A percentile compares a stretch with the other conserved stretches of the same genome.
These are phyloP conservation scores for Octodonta nipae DNA, from an alignment of 2,888 invertebrate species.

Conservation along the genomic window DNA sequence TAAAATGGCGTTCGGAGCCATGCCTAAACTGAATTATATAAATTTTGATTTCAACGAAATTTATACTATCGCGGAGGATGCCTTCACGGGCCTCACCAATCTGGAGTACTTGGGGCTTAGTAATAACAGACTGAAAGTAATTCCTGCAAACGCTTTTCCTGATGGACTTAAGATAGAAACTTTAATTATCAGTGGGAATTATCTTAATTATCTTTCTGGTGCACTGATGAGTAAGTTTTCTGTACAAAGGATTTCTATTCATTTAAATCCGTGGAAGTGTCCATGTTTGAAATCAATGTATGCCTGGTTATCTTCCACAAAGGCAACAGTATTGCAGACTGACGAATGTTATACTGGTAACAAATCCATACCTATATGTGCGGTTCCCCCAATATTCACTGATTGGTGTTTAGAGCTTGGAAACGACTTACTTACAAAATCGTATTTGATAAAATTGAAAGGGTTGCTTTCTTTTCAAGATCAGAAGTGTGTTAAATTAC, in stretches of 20 bases:
- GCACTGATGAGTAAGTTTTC: not conserved
- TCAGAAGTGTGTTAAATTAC: too few relatives aligned
- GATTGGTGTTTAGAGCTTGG: too few relatives aligned
- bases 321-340: too few relatives aligned
- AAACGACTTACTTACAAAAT: too few relatives aligned
- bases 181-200: not conserved
- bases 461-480: too few relatives aligned
- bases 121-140: not conserved
- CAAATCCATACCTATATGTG: too few relatives aligned
- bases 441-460: too few relatives aligned
- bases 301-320: not conserved
- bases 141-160: not conserved
- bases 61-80: not conserved
- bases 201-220: not conserved
- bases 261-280: not conserved
- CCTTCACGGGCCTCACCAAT: not conserved
- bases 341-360: too few relatives aligned
- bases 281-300: not conserved
- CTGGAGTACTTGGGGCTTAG: not conserved
- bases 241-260: not conserved
- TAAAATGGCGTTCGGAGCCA: not conserved
- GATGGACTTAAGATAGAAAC: not conserved
- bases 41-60: not conserved
- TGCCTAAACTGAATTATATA: not conserved
- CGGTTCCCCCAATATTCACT: too few relatives aligned